Percentiles rank a stretch among this genome's conserved stretches.
These are phyloP conservation scores for Andrena dorsata DNA, from an alignment of 2,888 invertebrate species.

Conservation along the genomic window DNA sequence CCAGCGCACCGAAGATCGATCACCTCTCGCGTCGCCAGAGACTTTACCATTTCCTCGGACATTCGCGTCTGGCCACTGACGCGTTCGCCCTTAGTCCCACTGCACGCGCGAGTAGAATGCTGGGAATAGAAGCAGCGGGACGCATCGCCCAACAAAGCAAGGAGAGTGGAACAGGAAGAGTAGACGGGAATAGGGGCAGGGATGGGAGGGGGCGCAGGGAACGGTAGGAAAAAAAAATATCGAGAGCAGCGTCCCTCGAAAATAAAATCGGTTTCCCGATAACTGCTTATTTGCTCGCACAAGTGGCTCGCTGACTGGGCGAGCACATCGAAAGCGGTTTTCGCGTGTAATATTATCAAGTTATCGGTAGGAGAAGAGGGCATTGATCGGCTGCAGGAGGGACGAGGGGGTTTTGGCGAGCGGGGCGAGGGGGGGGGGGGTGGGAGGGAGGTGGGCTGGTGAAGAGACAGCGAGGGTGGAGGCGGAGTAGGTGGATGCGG, in stretches of 20 bases:
- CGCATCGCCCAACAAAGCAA: conserved; percentile 4
- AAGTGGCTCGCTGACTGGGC: conserved; percentile 82
- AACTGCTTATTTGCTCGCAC: conserved; percentile 83
- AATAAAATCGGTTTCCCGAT: conserved; percentile 83
- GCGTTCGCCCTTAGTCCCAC: conserved; percentile 15
- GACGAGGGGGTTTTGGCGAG: conserved; percentile 24
- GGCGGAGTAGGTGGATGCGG: conserved; percentile 56
- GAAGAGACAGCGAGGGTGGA: conserved; percentile 55
- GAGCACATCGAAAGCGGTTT: conserved; percentile 82
- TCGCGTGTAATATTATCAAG: conserved; percentile 83
- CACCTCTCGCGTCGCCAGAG: too few species aligned
- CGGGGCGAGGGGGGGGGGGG: conserved; percentile 30
- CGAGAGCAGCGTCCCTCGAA: conserved; percentile 75
- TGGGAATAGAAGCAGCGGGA: not conserved
- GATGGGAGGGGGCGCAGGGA: conserved; percentile 19
- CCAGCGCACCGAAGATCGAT: not conserved
- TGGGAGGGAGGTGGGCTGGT: conserved; percentile 40
- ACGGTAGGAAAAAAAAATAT: conserved; percentile 59
- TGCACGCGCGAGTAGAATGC: not conserved
- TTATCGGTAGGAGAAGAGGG: conserved; percentile 78
- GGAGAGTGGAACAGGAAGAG: not conserved
- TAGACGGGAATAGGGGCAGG: not conserved
- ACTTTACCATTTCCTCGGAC: too few species aligned
- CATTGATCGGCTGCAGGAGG: conserved; percentile 71
- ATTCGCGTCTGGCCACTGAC: too few species aligned